Percentiles rank a stretch among this genome's conserved stretches.
Evolutionary conservation across 2,888 invertebrate species (phyloP).

Genomic region (Phaedon cochleariae): DNA sequence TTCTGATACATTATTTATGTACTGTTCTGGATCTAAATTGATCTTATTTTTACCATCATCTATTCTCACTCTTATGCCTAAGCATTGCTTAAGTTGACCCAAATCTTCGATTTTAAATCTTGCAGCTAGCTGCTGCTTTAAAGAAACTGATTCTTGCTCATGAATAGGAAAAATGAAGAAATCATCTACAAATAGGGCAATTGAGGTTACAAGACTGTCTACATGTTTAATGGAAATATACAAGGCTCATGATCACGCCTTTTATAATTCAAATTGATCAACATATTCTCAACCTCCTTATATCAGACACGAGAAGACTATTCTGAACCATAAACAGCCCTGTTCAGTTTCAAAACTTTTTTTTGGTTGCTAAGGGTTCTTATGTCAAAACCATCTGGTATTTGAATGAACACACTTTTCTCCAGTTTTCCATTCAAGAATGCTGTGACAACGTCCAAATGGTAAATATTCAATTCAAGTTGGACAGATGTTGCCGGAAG

Average conservation of each 20-base stretch:
- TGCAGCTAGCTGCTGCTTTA: slow-evolving; percentile 33
- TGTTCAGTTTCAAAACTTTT: slow-evolving; percentile 8
- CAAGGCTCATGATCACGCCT: slow-evolving; percentile 40
- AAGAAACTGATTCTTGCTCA: slow-evolving; percentile 20
- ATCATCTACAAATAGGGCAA: slow-evolving; percentile 40
- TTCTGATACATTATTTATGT: slow-evolving; percentile 30
- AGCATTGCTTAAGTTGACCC: slow-evolving; percentile 32
- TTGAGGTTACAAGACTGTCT: slow-evolving; percentile 27
- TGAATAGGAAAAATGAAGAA: slow-evolving; percentile 42
- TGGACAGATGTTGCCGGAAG: no score
- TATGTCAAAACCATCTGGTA: no score
- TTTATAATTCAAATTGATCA: slow-evolving; percentile 18
- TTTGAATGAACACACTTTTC: no score
- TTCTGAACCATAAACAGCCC: slow-evolving; percentile 19
- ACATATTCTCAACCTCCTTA: slow-evolving; percentile 15
- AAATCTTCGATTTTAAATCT: slow-evolving; percentile 34
- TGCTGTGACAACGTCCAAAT: no score
- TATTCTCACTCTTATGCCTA: slow-evolving; percentile 26
- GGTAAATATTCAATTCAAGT: no score
- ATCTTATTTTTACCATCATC: slow-evolving; percentile 26
- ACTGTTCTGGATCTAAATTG: slow-evolving; percentile 36
- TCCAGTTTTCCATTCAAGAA: no score
- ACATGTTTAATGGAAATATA: slow-evolving; percentile 36
- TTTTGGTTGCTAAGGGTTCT: neutral
- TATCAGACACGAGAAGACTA: slow-evolving; percentile 27